Conservation (phyloP, 2,888 invertebrate species). For the Priocnemis perturbator region DNA sequence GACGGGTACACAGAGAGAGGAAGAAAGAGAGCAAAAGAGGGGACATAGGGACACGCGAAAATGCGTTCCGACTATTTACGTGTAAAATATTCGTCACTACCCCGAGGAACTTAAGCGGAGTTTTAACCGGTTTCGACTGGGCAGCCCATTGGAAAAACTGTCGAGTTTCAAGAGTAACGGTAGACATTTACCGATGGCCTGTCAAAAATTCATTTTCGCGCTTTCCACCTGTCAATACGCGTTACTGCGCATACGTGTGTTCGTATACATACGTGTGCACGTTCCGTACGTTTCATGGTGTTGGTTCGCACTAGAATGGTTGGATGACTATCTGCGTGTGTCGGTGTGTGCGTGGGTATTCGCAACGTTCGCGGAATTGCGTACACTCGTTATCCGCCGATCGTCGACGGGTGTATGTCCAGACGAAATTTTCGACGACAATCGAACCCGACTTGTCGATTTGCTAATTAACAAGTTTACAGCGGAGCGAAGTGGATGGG, state of each 20-base stretch:
- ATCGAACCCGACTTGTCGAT: no score
- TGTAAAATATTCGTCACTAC: background rate
- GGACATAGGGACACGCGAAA: background rate
- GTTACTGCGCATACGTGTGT: slow-evolving; percentile 20
- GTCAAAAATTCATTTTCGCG: slow-evolving; percentile 56
- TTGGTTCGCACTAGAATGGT: no score
- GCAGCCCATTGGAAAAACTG: slow-evolving; percentile 39
- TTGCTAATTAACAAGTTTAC: no score
- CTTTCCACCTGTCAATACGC: slow-evolving; percentile 51
- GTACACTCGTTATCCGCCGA: slow-evolving; percentile 8
- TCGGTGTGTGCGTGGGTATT: background rate
- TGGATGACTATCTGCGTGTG: no score
- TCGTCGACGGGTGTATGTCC: background rate
- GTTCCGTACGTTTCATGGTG: no score
- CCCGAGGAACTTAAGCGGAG: background rate
- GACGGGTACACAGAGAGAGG: no score
- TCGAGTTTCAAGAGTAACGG: slow-evolving; percentile 34
- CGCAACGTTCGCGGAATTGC: slow-evolving; percentile 5
- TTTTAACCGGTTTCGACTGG: slow-evolving; percentile 1
- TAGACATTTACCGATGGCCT: slow-evolving; percentile 47
- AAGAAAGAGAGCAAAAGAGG: slow-evolving; percentile 2
- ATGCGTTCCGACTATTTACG: background rate
- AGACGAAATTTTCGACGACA: no score
- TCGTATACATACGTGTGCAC: no score
- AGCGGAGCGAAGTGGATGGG: no score